Evolutionary conservation across 2,888 invertebrate species (phyloP).

Genomic region (Cybosia mesomella): DNA sequence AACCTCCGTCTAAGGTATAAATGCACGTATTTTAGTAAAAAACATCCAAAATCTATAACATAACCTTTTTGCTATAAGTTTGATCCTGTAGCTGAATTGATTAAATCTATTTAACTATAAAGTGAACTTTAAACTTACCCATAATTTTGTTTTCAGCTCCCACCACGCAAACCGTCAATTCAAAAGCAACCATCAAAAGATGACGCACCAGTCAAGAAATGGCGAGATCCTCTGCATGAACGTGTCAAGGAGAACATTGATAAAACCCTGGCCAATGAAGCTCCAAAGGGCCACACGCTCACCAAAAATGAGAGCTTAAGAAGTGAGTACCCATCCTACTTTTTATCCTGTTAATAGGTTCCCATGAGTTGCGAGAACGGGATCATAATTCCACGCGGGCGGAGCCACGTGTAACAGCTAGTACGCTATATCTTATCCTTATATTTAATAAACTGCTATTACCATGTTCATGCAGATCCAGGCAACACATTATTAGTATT

Average conservation of each 20-base stretch:
- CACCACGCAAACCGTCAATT: constrained; percentile 80
- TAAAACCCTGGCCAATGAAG: constrained; percentile 81
- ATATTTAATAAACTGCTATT: not conserved
- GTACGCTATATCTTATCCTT: no score
- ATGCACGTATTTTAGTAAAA: not conserved
- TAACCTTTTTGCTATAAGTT: not conserved
- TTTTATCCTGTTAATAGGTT: no score
- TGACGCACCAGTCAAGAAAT: constrained; percentile 80
- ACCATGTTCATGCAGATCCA: not conserved
- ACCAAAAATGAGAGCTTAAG: constrained; percentile 85
- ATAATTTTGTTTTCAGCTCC: constrained; percentile 67
- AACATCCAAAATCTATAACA: constrained; percentile 28
- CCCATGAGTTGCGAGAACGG: no score
- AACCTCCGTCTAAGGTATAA: constrained; percentile 76
- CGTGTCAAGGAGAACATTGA: constrained; percentile 85
- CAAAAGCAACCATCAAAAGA: constrained; percentile 83
- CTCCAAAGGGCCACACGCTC: constrained; percentile 83
- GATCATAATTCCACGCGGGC: no score
- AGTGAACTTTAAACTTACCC: constrained; percentile 17
- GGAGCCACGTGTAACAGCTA: no score
- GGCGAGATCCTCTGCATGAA: constrained; percentile 84
- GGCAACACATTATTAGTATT: not conserved
- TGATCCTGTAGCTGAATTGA: not conserved
- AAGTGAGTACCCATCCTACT: constrained; percentile 74
- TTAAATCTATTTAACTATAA: not conserved